phyloP scores from a whole-genome alignment of 1,140 invertebrate genomes.

The Globodera ellingtonae region DNA sequence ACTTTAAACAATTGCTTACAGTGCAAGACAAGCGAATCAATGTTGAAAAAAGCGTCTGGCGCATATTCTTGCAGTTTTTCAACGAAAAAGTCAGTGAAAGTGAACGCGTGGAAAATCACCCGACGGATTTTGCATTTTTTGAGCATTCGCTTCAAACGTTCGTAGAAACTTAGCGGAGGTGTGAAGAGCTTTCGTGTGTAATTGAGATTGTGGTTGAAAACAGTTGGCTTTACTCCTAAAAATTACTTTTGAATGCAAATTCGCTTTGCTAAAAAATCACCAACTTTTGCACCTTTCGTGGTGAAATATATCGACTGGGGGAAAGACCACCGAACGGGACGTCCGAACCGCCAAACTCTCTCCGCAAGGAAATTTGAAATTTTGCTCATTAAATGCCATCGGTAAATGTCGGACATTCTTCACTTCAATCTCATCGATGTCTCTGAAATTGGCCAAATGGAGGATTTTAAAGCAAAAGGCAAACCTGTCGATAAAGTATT shows the following conservation, averaged over 20 bases:
- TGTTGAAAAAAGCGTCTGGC: not conserved
- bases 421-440: constrained; percentile 26
- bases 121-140: constrained; percentile 21
- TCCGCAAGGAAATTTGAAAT: constrained; percentile 16
- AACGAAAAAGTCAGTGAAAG: constrained; percentile 39
- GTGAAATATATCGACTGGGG: not conserved
- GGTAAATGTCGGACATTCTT: not conserved
- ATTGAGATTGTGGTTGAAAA: constrained; percentile 13
- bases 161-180: constrained; percentile 35
- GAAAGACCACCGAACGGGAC: not conserved
- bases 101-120: constrained; percentile 32
- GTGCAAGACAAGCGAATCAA: constrained; percentile 6
- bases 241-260: not conserved
- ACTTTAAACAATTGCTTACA: not conserved
- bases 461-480: not conserved
- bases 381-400: not conserved
- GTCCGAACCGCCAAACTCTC: not conserved
- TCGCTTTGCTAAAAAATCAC: not conserved
- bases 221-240: not conserved
- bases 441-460: not conserved
- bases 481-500: constrained; percentile 32
- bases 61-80: constrained; percentile 32
- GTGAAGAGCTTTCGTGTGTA: constrained; percentile 37
- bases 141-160: constrained; percentile 28
- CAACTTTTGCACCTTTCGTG: constrained; percentile 10